phyloP scores from a whole-genome alignment of 2,113 vertebrate species.

The rat (Rattus norvegicus) region DNA sequence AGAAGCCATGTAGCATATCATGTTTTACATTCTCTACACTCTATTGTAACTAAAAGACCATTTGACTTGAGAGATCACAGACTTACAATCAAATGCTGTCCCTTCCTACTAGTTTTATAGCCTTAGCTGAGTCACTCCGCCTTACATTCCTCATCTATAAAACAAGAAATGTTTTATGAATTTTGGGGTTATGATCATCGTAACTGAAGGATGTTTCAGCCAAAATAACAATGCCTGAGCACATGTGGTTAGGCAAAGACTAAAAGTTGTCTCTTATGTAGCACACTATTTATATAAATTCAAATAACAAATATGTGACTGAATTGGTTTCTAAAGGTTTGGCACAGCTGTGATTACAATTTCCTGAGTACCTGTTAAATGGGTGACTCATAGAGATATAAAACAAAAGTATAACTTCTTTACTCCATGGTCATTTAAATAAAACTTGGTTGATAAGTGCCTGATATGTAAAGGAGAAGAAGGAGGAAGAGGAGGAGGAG shows the following conservation, averaged over 20 bases:
- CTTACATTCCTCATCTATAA: constrained; percentile 42
- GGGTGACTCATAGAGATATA: not conserved
- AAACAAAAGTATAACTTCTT: not conserved
- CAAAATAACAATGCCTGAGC: not conserved
- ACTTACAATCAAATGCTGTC: constrained; percentile 43
- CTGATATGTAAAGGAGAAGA: not conserved
- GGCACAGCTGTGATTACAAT: not conserved
- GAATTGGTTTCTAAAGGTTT: not conserved
- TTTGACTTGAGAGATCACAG: constrained; percentile 44
- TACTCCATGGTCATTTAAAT: not conserved
- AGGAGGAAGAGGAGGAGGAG: too few relatives aligned
- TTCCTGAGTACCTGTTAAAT: not conserved
- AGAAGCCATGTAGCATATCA: not conserved
- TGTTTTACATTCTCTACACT: constrained; percentile 21
- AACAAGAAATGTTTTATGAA: constrained; percentile 41
- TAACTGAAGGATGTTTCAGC: constrained; percentile 10
- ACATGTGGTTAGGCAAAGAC: not conserved
- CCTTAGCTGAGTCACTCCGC: constrained; percentile 47
- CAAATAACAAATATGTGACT: not conserved
- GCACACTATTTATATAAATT: not conserved
- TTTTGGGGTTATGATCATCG: constrained; percentile 48
- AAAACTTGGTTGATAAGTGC: not conserved
- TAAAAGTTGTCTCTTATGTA: not conserved
- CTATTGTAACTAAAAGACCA: constrained; percentile 29
- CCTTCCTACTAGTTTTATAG: constrained; percentile 52